Conservation (phyloP, 2,888 invertebrate genomes). For the Prenolepis imparis region DNA sequence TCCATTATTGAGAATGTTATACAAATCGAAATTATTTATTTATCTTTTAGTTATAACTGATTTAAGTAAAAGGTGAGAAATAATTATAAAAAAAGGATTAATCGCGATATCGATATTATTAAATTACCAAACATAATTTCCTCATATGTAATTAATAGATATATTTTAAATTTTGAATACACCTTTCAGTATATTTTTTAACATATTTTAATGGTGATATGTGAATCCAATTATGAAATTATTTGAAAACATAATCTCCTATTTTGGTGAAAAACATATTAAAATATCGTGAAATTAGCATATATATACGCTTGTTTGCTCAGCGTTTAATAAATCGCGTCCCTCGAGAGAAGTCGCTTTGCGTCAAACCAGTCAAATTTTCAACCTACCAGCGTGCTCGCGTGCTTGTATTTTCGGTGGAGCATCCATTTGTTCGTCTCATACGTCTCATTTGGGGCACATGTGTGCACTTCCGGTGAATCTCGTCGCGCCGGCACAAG, state of each 20-base stretch:
- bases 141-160: not conserved
- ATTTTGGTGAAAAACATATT: not conserved
- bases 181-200: not conserved
- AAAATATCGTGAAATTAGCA: not conserved
- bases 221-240: too few relatives aligned
- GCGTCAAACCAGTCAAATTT: not conserved
- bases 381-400: not conserved
- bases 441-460: not conserved
- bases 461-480: not conserved
- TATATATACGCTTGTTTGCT: not conserved
- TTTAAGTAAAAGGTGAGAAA: not conserved
- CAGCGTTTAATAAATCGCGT: not conserved
- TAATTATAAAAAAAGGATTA: not conserved
- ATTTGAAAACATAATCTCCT: not conserved
- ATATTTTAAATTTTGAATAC: not conserved
- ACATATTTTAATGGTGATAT: too few relatives aligned
- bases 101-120: too few relatives aligned
- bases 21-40: not conserved
- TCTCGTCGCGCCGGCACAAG: not conserved
- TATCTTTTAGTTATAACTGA: not conserved
- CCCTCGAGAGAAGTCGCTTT: not conserved
- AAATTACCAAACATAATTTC: not conserved
- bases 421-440: constrained; percentile 18
- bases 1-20: not conserved
- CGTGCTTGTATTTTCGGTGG: not conserved